phyloP scores from a whole-genome alignment of 2,113 vertebrate species.

The Pitta sordida region DNA sequence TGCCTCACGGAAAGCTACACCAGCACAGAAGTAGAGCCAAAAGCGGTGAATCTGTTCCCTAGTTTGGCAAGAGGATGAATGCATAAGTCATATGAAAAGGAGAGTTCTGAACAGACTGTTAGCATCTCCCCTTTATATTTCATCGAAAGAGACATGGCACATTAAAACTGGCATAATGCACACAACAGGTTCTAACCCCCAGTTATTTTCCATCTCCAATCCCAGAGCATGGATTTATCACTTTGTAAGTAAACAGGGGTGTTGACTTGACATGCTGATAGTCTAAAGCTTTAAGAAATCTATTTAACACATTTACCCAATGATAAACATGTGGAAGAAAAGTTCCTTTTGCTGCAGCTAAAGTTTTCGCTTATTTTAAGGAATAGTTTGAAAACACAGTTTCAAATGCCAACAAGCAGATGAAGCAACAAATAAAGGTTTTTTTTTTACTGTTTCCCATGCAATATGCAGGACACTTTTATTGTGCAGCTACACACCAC shows the following conservation, averaged over 20 bases:
- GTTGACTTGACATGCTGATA: neutral
- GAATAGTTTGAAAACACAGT: neutral
- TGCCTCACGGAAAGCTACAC: neutral
- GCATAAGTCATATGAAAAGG: neutral
- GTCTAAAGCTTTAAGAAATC: neutral
- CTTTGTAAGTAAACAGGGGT: neutral
- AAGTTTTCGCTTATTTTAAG: neutral
- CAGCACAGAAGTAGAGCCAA: neutral
- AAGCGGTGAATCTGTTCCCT: neutral
- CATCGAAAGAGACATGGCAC: accelerated
- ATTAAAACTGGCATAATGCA: neutral
- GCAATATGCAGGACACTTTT: neutral
- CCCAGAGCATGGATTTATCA: accelerated
- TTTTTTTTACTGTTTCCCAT: neutral
- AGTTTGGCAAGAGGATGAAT: neutral
- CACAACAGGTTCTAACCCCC: neutral
- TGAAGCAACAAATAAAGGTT: neutral
- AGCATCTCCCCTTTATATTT: neutral
- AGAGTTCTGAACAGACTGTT: neutral
- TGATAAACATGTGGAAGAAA: neutral
- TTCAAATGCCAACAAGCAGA: neutral
- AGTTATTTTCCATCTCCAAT: neutral
- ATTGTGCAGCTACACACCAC: neutral
- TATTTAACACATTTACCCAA: neutral
- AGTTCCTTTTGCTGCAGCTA: neutral